Percentiles rank a stretch among this genome's conserved stretches.
Evolutionary conservation across 2,797 vertebrate species (phyloP).

Genomic region (Enteromius treurensis): DNA sequence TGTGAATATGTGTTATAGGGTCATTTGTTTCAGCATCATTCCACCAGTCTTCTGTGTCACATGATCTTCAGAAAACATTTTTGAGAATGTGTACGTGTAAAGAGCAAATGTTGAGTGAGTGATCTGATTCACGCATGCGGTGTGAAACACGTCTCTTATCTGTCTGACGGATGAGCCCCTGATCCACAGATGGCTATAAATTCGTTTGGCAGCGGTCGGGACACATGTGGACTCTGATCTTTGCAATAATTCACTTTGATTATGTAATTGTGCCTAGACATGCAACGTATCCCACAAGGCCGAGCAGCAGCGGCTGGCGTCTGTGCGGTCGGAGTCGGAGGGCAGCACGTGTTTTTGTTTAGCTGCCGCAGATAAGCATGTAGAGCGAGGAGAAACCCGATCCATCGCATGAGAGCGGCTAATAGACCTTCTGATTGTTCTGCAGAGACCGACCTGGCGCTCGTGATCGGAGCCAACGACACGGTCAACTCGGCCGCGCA

Average conservation of each 20-base stretch:
- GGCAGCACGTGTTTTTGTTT: constrained; percentile 73
- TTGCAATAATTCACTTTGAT: constrained; percentile 61
- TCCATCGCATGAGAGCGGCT: constrained; percentile 28
- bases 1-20: too few relatives aligned
- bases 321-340: constrained; percentile 35
- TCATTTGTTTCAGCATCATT: not conserved
- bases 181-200: not conserved
- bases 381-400: constrained; percentile 44
- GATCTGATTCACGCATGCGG: not conserved
- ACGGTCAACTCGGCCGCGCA: constrained; percentile 96
- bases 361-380: constrained; percentile 63
- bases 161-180: not conserved
- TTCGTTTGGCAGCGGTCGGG: not conserved
- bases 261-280: constrained; percentile 63
- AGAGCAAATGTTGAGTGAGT: too few relatives aligned
- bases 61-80: not conserved
- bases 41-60: not conserved
- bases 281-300: constrained; percentile 50
- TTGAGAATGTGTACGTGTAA: too few relatives aligned
- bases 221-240: constrained; percentile 58
- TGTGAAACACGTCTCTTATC: not conserved
- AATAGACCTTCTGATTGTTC: constrained; percentile 20
- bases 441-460: constrained; percentile 90
- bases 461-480: constrained; percentile 96
- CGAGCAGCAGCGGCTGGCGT: constrained; percentile 70